phyloP scores from a whole-genome alignment of 2,797 vertebrate species.

The Sus cebifrons region DNA sequence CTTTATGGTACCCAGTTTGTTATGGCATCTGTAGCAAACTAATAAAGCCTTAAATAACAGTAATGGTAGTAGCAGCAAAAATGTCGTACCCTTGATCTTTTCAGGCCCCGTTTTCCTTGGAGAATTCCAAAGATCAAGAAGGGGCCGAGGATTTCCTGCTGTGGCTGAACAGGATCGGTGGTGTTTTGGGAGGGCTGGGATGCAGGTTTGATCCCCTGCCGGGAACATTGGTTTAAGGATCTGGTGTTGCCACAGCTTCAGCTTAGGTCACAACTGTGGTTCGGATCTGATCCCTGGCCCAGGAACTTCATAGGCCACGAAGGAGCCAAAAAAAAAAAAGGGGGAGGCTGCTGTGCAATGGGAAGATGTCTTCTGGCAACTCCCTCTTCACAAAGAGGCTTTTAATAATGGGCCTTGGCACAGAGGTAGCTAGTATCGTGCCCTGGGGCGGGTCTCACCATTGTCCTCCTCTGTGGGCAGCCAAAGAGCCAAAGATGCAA shows the following conservation, averaged over 20 bases:
- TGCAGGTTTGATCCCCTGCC: no score
- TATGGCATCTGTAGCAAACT: neutral
- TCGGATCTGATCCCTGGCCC: no score
- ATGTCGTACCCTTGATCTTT: neutral
- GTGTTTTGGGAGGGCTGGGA: no score
- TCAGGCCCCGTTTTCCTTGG: constrained; percentile 35
- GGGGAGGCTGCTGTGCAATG: constrained; percentile 19
- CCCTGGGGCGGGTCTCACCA: constrained; percentile 75
- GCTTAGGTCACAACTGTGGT: no score
- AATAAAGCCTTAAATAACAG: constrained; percentile 22
- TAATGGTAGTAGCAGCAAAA: neutral
- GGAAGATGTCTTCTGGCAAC: constrained; percentile 63
- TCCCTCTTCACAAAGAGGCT: constrained; percentile 72
- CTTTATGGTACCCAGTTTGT: neutral
- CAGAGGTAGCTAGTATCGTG: constrained; percentile 20
- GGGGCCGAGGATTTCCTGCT: no score
- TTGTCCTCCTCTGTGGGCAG: constrained; percentile 75
- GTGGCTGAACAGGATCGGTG: no score
- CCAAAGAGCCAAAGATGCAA: constrained; percentile 14
- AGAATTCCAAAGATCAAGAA: constrained; percentile 57
- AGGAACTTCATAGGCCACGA: no score
- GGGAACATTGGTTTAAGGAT: no score
- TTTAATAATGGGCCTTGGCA: constrained; percentile 79
- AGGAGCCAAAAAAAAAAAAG: no score
- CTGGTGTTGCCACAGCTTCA: no score